phyloP scores from a whole-genome alignment of 1,140 invertebrate species.

The Cydia pomonella region DNA sequence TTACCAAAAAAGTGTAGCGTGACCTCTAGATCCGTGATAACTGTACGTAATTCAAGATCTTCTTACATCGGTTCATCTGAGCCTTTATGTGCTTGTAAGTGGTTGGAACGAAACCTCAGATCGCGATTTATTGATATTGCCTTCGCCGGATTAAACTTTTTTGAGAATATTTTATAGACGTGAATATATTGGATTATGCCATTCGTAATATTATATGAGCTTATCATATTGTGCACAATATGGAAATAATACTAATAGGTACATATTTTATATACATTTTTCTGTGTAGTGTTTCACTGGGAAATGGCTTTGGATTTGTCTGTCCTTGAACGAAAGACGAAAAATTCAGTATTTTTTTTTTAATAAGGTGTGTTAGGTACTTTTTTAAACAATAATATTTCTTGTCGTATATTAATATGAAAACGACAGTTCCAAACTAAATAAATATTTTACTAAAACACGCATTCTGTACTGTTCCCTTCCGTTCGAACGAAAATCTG shows the following conservation, averaged over 20 bases:
- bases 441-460: too few species aligned
- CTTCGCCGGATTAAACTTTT: not conserved
- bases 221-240: slow-evolving; percentile 2
- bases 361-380: too few species aligned
- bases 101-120: not conserved
- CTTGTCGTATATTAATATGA: too few species aligned
- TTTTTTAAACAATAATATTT: too few species aligned
- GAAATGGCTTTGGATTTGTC: not conserved
- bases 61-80: not conserved
- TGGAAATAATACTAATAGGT: not conserved
- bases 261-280: not conserved
- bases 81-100: not conserved
- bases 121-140: slow-evolving; percentile 26
- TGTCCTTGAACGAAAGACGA: too few species aligned
- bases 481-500: too few species aligned
- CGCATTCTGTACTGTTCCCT: too few species aligned
- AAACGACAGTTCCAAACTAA: too few species aligned
- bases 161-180: not conserved
- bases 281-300: not conserved
- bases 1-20: not conserved
- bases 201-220: not conserved
- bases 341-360: too few species aligned
- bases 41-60: too few species aligned
- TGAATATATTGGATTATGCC: slow-evolving; percentile 10
- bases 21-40: too few species aligned